Evolutionary conservation across 2,888 invertebrate genomes (phyloP).

Genomic region (Anodontia alba): DNA sequence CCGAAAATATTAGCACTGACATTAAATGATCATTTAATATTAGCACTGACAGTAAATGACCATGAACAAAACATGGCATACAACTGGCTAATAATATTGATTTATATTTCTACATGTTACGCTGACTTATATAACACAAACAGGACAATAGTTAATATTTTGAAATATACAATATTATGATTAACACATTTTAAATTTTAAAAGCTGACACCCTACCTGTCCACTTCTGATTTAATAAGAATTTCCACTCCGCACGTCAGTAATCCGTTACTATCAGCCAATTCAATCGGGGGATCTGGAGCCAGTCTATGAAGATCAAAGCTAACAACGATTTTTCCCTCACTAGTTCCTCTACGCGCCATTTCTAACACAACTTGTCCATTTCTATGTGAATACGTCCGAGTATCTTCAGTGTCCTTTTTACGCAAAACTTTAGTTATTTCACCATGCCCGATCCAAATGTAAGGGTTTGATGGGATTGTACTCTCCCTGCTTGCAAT

Average conservation of each 20-base stretch:
- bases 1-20: too few relatives aligned
- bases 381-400: neutral
- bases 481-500: neutral
- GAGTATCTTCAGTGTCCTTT: neutral
- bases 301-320: constrained; percentile 39
- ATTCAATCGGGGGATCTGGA: neutral
- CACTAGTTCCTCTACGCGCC: neutral
- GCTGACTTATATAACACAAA: too few relatives aligned
- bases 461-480: neutral
- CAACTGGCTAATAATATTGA: too few relatives aligned
- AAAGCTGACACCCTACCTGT: constrained; percentile 11
- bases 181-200: too few relatives aligned
- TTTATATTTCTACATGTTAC: too few relatives aligned
- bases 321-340: constrained; percentile 25
- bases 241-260: constrained; percentile 35
- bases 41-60: too few relatives aligned
- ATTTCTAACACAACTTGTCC: neutral
- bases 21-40: too few relatives aligned
- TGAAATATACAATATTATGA: too few relatives aligned
- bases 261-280: neutral
- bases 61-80: too few relatives aligned
- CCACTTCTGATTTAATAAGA: constrained; percentile 22
- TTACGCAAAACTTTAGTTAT: constrained; percentile 24
- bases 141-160: too few relatives aligned
- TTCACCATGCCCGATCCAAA: constrained; percentile 50